These are phyloP conservation scores for Heliothis virescens DNA, from an alignment of 1,140 invertebrate species.

Conservation along the genomic window DNA sequence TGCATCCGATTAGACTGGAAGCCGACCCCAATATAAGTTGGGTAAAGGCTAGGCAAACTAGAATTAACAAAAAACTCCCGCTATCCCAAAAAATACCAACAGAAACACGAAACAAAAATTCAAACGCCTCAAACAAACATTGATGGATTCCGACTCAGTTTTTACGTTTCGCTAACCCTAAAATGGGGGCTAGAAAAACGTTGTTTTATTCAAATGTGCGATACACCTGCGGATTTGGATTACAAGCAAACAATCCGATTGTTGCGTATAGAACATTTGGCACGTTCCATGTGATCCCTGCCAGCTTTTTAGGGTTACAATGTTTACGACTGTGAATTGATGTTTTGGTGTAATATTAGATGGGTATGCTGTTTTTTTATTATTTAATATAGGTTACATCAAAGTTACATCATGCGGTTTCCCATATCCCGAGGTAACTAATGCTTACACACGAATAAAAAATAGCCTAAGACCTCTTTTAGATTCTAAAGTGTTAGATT, in stretches of 20 bases:
- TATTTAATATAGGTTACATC: too few species aligned
- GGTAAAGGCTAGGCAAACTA: too few species aligned
- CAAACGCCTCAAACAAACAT: slow-evolving; percentile 20
- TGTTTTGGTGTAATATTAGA: neutral
- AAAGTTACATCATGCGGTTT: too few species aligned
- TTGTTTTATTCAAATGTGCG: slow-evolving; percentile 47
- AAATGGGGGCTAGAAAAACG: slow-evolving; percentile 44
- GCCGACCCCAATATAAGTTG: too few species aligned
- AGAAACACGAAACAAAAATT: neutral
- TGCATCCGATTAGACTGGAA: too few species aligned
- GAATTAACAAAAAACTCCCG: neutral
- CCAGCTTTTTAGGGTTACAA: slow-evolving; percentile 16
- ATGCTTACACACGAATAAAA: too few species aligned
- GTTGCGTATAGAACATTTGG: slow-evolving; percentile 28
- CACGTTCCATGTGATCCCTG: slow-evolving; percentile 34
- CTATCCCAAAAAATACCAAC: neutral
- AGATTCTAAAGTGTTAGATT: too few species aligned
- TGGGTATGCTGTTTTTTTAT: neutral
- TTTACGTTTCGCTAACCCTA: slow-evolving; percentile 38
- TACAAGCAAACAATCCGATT: slow-evolving; percentile 46
- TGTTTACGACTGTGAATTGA: slow-evolving; percentile 29
- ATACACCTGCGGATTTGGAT: slow-evolving; percentile 47
- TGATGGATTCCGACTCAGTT: slow-evolving; percentile 14
- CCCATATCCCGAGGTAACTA: too few species aligned
- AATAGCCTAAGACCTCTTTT: too few species aligned